These are phyloP conservation scores for Montipora capricornis DNA, from an alignment of 64 coral and sea anemone genomes.

Conservation along the genomic window DNA sequence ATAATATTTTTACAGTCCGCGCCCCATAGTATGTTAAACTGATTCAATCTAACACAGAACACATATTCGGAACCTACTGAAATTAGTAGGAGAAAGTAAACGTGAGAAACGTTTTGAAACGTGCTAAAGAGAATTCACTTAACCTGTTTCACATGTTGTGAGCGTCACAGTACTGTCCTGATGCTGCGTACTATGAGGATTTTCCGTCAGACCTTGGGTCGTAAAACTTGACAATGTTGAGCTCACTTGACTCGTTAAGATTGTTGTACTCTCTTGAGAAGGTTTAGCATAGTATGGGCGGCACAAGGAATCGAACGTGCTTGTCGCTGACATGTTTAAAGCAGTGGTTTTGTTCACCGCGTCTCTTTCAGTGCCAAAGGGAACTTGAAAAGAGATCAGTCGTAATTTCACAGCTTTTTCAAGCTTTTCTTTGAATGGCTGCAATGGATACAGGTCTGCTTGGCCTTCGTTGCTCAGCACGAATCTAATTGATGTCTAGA, in stretches of 20 bases:
- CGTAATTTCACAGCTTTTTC: not conserved
- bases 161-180: too few species aligned
- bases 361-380: not conserved
- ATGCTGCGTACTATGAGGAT: too few species aligned
- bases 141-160: too few species aligned
- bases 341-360: not conserved
- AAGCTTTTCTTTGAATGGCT: slow-evolving; percentile 1
- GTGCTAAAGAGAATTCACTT: too few species aligned
- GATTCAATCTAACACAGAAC: too few species aligned
- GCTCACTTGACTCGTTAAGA: not conserved
- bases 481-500: not conserved
- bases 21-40: too few species aligned
- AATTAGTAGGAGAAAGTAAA: too few species aligned
- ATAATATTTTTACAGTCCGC: too few species aligned
- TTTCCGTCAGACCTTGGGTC: too few species aligned
- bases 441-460: not conserved
- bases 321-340: not conserved
- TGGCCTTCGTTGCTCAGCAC: slow-evolving; percentile 29
- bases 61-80: too few species aligned
- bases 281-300: not conserved
- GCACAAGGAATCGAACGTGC: slow-evolving; percentile 12
- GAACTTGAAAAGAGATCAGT: slow-evolving; percentile 2
- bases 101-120: too few species aligned
- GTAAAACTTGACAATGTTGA: not conserved
- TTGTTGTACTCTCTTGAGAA: not conserved